These are phyloP conservation scores for Rhagonycha lutea DNA, from an alignment of 2,888 invertebrate genomes.

Conservation along the genomic window DNA sequence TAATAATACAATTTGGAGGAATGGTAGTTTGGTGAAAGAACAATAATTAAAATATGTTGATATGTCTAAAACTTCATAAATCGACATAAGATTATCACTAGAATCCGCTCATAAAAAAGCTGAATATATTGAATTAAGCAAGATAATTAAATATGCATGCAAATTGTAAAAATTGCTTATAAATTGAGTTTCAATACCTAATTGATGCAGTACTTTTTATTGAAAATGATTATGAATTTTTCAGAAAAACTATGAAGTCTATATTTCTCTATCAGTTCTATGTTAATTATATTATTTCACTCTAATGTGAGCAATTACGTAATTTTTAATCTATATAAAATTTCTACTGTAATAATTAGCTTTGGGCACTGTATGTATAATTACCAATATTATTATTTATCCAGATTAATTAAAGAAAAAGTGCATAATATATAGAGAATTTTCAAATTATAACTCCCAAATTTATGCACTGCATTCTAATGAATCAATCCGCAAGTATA, in stretches of 20 bases:
- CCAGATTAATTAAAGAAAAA: not conserved
- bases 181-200: slow-evolving; percentile 2
- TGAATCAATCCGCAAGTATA: not conserved
- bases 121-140: slow-evolving; percentile 8
- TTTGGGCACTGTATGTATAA: not conserved
- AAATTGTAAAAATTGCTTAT: slow-evolving; percentile 5
- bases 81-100: slow-evolving; percentile 3
- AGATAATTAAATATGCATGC: slow-evolving; percentile 9
- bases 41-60: not conserved
- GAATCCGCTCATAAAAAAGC: slow-evolving; percentile 8
- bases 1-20: not conserved
- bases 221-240: slow-evolving; percentile 12
- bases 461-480: not conserved
- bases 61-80: slow-evolving; percentile 10
- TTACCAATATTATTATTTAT: not conserved
- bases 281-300: slow-evolving; percentile 23
- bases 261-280: slow-evolving; percentile 30
- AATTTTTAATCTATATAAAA: slow-evolving; percentile 13
- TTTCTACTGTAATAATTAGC: slow-evolving; percentile 13
- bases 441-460: not conserved
- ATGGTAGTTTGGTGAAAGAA: not conserved
- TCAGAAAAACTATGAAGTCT: slow-evolving; percentile 20
- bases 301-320: slow-evolving; percentile 27
- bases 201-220: not conserved
- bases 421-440: not conserved